Percentiles rank a stretch among this genome's conserved stretches.
phyloP scores from a whole-genome alignment of 2,797 vertebrate species.

The Dicrostonyx torquatus region DNA sequence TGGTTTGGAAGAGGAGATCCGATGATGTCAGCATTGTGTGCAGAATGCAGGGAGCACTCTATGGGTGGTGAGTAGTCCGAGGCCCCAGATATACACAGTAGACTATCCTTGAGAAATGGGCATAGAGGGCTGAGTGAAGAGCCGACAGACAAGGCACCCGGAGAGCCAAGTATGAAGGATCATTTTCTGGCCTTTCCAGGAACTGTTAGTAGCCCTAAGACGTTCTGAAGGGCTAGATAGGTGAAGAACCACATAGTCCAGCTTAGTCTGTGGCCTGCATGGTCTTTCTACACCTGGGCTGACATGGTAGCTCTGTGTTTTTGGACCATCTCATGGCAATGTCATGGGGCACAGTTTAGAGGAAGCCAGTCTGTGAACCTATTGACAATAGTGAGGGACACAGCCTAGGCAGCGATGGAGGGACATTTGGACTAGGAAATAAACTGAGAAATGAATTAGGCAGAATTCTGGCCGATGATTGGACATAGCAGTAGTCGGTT shows the following conservation, averaged over 20 bases:
- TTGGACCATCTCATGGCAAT: background rate
- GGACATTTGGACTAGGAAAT: background rate
- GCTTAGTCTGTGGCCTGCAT: background rate
- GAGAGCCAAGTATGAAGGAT: background rate
- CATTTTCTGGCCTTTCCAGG: background rate
- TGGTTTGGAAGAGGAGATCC: background rate
- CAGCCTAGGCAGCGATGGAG: background rate
- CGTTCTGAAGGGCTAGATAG: background rate
- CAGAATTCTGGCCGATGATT: background rate
- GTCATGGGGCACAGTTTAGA: background rate
- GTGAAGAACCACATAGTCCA: background rate
- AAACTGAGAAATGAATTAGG: background rate
- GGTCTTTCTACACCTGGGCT: background rate
- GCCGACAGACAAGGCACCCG: background rate
- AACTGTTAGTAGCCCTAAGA: background rate
- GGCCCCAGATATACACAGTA: background rate
- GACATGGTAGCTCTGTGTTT: background rate
- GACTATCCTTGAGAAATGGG: background rate
- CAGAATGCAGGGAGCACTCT: too few species aligned
- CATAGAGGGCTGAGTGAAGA: background rate
- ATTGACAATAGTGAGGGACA: background rate
- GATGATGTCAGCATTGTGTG: background rate
- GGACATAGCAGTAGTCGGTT: background rate
- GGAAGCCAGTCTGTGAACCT: background rate
- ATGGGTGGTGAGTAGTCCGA: background rate